Evolutionary conservation across 2,888 invertebrate genomes (phyloP), one percentile per base, ranked within the genome.

Genomic region (Philhelius pedissequus): DNA sequence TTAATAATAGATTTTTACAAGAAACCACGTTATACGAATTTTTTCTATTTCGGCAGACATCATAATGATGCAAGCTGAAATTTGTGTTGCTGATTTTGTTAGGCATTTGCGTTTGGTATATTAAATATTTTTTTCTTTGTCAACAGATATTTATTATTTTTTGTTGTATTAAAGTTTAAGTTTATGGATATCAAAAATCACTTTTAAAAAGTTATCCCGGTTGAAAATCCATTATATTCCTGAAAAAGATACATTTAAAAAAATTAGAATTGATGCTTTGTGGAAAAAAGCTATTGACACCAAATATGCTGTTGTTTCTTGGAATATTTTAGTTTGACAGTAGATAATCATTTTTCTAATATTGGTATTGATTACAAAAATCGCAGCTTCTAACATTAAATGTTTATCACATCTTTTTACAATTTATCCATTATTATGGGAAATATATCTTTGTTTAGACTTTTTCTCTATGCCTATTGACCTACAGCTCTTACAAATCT

Each of bases 171-270:
- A 1, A 6, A 13, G 9, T 18, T 56, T 52, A 18, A 52, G 22
- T 54, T 30, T 32, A 8, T 4, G 11, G 18, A 60, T 27, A 40
- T 40, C 40, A 62, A 66, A 54, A 69, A 32, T n/a, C 75, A 71
- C 70, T 80, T 71, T 70, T 70, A 48, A 76, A n/a, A n/a, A 60
- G 4, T 82, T 83, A 86, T 80, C 86, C 86, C 45, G 86, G 86
- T 66, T 87, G 79, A 84, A 86, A 84, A 81, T 87, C 86, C 86
- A 87, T 84, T 81, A 86, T 80, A 62, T 43, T 80, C 71, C 86
- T 87, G 75, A 32, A 86, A 86, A 15, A 79, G 22, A 66, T 43
- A 48, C 18, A 50, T 62, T 58, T 62, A 64, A 11, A 5, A 48
- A 9, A 30, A 27, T 66, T 66, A 78, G 27, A 60, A 38, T 56